These are phyloP conservation scores for Drosophila anomalata DNA, from an alignment of 2,888 invertebrate genomes.

Conservation along the genomic window DNA sequence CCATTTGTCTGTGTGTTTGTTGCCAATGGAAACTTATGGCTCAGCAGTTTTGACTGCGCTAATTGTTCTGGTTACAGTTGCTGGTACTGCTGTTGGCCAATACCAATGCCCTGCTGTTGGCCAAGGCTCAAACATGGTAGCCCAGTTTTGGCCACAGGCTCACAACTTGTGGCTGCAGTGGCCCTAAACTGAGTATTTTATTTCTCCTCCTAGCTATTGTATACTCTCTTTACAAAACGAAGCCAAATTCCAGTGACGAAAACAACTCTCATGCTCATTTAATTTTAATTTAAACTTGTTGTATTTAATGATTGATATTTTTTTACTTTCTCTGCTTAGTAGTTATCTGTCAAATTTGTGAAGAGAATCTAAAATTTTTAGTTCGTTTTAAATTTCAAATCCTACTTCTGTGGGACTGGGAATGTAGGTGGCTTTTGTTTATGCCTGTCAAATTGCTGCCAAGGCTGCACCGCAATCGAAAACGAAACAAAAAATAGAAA, in stretches of 20 bases:
- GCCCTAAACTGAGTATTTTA: conserved; percentile 9
- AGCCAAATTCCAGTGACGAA: too few relatives aligned
- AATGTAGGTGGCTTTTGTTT: conserved; percentile 53
- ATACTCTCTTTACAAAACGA: conserved; percentile 11
- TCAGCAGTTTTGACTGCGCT: conserved; percentile 36
- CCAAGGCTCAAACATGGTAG: conserved; percentile 45
- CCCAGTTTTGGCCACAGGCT: conserved; percentile 55
- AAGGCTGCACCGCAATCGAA: conserved; percentile 56
- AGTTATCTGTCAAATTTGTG: background rate
- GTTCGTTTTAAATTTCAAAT: background rate
- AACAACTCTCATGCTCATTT: too few relatives aligned
- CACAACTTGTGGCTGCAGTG: conserved; percentile 54
- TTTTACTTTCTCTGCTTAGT: too few relatives aligned
- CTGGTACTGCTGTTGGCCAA: conserved; percentile 19
- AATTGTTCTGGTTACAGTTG: conserved; percentile 47
- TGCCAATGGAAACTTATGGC: conserved; percentile 46
- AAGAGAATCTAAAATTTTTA: background rate
- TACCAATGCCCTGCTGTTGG: conserved; percentile 17
- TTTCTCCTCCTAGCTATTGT: conserved; percentile 3
- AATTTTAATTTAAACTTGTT: too few relatives aligned
- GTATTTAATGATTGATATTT: too few relatives aligned
- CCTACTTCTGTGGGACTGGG: background rate
- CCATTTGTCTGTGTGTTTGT: conserved; percentile 9
- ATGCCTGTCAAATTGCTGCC: conserved; percentile 74
- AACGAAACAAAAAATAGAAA: conserved; percentile 11